Evolutionary conservation across 37 sponge, comb jelly and placozoan species (phyloP), one percentile per base, ranked within the genome.

Genomic region (Ianthella basta): DNA sequence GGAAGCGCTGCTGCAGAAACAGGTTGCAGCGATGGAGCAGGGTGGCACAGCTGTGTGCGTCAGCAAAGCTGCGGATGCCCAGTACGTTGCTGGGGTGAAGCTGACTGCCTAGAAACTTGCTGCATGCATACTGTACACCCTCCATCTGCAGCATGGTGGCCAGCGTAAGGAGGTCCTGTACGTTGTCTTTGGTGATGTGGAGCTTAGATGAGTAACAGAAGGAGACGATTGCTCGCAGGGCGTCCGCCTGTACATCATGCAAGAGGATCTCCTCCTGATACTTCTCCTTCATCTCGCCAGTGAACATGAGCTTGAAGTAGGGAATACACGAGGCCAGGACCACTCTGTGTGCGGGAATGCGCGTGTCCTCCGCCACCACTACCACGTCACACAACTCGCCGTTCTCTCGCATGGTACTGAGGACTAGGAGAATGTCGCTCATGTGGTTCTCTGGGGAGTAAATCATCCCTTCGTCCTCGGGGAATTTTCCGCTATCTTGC

Each of bases 21-120:
- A 87, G 67, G 57, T 81, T 84, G 72, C 86, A 88, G 40, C 85
- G 87, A 57, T 80, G 84, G 79, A 66, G 72, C 15, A 93, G 85
- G 0, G 72, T 56, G 3, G 18, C 18, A 35, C 90, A 89, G 55
- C 54, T 79, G 73, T 93, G 93, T 0, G 80, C 0, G 21, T 84
- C 82, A 0, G 93, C 81, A 60, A 90, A 93, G 1, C 53, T 82
- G 24, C 85, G 85, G 41, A 93, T 87, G 15, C 93, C 88, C 12
- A 93, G 88, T 35, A 91, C 86, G 66, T 93, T 93, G 36, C 83
- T 85, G 0, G 90, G 90, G 70, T 89, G 88, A 10, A 93, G 93
- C 56, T 89, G 90, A 21, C 85, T 68, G 37, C 79, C 82, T 19
- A 93, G 83, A 63, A 89, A 93, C 33, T 60, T 69, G 32, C 84